A percentile compares a stretch with the other conserved stretches of the same genome.
Evolutionary conservation across 2,113 vertebrate species (phyloP).

Genomic region (Zosterops pallidus): DNA sequence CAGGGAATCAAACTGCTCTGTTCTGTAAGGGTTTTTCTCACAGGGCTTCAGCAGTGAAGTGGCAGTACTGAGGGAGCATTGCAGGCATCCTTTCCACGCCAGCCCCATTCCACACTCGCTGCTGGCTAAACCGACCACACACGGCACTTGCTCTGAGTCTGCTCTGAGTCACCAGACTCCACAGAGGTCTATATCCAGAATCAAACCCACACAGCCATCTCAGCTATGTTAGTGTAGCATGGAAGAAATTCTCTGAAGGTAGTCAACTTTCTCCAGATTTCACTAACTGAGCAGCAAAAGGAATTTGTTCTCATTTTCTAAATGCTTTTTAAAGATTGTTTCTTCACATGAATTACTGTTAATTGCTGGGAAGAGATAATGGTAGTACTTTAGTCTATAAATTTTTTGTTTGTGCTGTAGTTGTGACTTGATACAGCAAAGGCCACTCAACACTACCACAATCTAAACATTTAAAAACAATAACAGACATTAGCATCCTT

Average conservation of each 20-base stretch:
- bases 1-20: not conserved
- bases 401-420: not conserved
- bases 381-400: not conserved
- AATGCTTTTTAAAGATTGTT: not conserved
- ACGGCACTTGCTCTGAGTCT: not conserved
- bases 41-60: not conserved
- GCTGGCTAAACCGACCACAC: constrained; percentile 16
- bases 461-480: not conserved
- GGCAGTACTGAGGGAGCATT: not conserved
- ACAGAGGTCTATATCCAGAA: constrained; percentile 2
- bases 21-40: not conserved
- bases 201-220: constrained; percentile 19
- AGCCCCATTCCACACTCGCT: not conserved
- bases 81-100: not conserved
- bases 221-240: not conserved
- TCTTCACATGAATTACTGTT: not conserved
- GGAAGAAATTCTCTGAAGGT: not conserved
- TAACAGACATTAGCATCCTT: constrained; percentile 2
- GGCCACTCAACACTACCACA: not conserved
- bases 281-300: not conserved
- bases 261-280: not conserved
- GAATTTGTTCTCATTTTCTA: not conserved
- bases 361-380: constrained; percentile 23
- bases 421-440: not conserved
- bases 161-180: constrained; percentile 46